Conservation (phyloP, 2,888 invertebrate species). For the Synergus laeviventris region DNA sequence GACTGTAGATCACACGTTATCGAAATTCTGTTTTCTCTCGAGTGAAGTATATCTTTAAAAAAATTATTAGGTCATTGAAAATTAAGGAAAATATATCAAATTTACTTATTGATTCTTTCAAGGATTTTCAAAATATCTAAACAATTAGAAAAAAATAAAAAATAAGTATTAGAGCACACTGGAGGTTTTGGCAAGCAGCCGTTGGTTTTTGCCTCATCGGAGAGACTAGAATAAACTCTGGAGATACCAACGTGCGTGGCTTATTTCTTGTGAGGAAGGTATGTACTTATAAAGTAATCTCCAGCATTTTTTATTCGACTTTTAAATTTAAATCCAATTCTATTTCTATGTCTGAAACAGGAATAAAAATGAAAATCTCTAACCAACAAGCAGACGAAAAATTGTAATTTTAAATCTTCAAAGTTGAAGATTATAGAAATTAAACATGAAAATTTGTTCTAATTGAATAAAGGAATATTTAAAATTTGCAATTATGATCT, state of each 20-base stretch:
- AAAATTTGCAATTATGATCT: too few species aligned
- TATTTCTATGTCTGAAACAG: slow-evolving; percentile 8
- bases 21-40: too few species aligned
- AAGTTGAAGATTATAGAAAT: too few species aligned
- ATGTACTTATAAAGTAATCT: slow-evolving; percentile 32
- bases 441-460: background rate
- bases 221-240: slow-evolving; percentile 70
- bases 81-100: background rate
- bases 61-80: background rate
- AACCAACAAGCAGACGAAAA: background rate
- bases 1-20: too few species aligned
- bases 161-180: slow-evolving; percentile 60
- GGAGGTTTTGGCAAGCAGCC: slow-evolving; percentile 65
- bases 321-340: slow-evolving; percentile 25
- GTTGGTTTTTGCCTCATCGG: slow-evolving; percentile 57
- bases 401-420: too few species aligned
- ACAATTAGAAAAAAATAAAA: slow-evolving; percentile 22
- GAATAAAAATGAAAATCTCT: slow-evolving; percentile 6
- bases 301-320: slow-evolving; percentile 31
- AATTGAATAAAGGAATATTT: background rate
- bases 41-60: background rate
- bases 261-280: slow-evolving; percentile 48
- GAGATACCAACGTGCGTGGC: slow-evolving; percentile 57
- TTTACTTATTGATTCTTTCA: background rate
- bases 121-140: slow-evolving; percentile 13